Evolutionary conservation across 37 sponge, comb jelly and placozoan species (phyloP).

Genomic region (Ianthella basta): DNA sequence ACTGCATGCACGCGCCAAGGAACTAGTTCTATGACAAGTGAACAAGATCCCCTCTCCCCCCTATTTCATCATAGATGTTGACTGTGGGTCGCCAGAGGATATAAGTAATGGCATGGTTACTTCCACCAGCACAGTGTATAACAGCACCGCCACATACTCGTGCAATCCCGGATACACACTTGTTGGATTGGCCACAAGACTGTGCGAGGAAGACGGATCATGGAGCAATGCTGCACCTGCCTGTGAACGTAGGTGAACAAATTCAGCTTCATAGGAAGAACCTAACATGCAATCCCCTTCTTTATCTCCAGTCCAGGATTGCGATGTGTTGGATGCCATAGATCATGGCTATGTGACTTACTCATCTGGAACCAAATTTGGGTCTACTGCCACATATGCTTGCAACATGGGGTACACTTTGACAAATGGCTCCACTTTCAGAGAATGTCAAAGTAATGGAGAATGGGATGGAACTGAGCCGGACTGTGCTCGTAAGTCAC

Average conservation of each 20-base stretch:
- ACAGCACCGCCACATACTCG: not conserved
- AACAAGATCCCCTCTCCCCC: not conserved
- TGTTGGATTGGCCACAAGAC: not conserved
- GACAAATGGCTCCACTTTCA: not conserved
- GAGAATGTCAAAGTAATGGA: not conserved
- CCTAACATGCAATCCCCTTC: too few relatives aligned
- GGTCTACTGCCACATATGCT: not conserved
- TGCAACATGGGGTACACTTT: constrained; percentile 4
- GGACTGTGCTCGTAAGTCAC: not conserved
- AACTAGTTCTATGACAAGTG: too few relatives aligned
- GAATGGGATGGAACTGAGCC: not conserved
- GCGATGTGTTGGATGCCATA: constrained; percentile 1
- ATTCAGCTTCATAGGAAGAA: too few relatives aligned
- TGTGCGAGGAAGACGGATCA: not conserved
- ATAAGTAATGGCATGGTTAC: not conserved
- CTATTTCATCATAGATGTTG: not conserved
- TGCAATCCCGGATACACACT: not conserved
- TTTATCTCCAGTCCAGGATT: not conserved
- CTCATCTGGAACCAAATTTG: not conserved
- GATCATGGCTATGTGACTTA: constrained; percentile 13
- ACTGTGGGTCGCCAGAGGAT: not conserved
- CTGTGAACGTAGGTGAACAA: not conserved
- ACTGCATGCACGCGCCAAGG: too few relatives aligned
- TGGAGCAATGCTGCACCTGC: constrained; percentile 5
- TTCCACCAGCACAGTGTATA: not conserved